Evolutionary conservation across 2,797 vertebrate genomes (phyloP).

Genomic region (Spea hammondii): DNA sequence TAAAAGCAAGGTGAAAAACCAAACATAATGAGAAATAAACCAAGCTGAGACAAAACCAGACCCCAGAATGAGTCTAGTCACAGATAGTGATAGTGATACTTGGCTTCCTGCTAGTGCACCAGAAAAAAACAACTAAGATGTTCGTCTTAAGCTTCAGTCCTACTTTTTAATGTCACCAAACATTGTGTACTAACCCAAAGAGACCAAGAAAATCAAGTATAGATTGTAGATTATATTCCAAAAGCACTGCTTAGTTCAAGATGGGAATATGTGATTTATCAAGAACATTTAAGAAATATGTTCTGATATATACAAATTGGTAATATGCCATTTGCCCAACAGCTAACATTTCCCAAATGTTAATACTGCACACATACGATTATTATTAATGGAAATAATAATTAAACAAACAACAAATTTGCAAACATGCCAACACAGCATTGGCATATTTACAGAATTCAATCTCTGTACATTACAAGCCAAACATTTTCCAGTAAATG

Average conservation of each 20-base stretch:
- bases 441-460: neutral
- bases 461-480: neutral
- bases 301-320: slow-evolving; percentile 8
- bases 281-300: neutral
- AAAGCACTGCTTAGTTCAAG: neutral
- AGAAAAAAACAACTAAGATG: no score
- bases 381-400: slow-evolving; percentile 19
- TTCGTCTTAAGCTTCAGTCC: no score
- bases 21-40: no score
- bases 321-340: slow-evolving; percentile 12
- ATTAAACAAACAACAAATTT: slow-evolving; percentile 2
- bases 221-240: neutral
- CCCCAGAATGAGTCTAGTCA: no score
- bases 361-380: slow-evolving; percentile 1
- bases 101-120: no score
- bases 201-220: neutral
- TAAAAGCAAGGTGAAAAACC: no score
- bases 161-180: no score
- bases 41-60: no score
- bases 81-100: no score
- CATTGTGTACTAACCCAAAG: no score
- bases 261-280: neutral
- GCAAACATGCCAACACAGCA: slow-evolving; percentile 1
- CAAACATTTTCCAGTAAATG: slow-evolving; percentile 10
- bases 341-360: slow-evolving; percentile 23